phyloP scores from a whole-genome alignment of 2,888 invertebrate genomes.

The Meganola albula region DNA sequence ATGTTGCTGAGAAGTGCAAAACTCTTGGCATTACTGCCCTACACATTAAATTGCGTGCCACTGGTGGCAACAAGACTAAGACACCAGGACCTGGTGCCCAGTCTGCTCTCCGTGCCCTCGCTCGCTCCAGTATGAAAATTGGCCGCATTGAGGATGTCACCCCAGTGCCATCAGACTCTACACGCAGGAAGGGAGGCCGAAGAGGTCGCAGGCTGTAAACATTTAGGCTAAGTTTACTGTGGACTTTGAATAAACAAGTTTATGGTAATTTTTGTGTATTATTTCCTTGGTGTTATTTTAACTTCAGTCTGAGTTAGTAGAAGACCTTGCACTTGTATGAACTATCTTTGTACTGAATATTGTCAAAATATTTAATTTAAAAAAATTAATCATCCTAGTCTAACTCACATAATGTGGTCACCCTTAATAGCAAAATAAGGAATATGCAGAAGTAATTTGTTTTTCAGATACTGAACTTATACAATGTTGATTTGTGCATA shows the following conservation, averaged over 20 bases:
- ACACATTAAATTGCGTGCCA: slow-evolving; percentile 98
- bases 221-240: slow-evolving; percentile 68
- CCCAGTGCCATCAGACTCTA: slow-evolving; percentile 99
- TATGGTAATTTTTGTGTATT: slow-evolving; percentile 45
- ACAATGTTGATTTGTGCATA: too few species aligned
- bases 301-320: too few species aligned
- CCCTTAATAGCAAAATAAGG: too few species aligned
- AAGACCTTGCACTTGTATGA: too few species aligned
- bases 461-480: too few species aligned
- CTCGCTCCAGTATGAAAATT: slow-evolving; percentile 99
- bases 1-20: slow-evolving; percentile 99
- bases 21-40: slow-evolving; percentile 97
- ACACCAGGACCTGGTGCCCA: slow-evolving; percentile 99
- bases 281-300: background rate
- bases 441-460: too few species aligned
- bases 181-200: slow-evolving; percentile 99
- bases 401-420: too few species aligned
- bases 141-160: slow-evolving; percentile 99
- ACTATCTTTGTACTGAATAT: too few species aligned
- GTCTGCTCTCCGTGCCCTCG: slow-evolving; percentile 97
- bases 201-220: slow-evolving; percentile 98
- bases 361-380: too few species aligned
- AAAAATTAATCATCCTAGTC: too few species aligned
- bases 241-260: slow-evolving; percentile 63
- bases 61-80: slow-evolving; percentile 99